These are phyloP conservation scores for Pachypanchax playfairii DNA, from an alignment of 2,113 vertebrate species.

Conservation along the genomic window DNA sequence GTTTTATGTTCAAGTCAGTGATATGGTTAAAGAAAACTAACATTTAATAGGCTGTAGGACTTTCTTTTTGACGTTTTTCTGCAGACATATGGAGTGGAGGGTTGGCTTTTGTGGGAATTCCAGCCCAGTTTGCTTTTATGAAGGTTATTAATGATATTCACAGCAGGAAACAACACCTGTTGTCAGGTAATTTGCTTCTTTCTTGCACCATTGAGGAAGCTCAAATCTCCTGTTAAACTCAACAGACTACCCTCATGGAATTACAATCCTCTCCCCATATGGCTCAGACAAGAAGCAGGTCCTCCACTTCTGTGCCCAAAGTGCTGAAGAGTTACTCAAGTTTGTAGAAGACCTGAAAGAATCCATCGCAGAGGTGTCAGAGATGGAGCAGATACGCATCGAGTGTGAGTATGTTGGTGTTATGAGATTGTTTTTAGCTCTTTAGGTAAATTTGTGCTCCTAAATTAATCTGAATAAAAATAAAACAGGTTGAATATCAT, in stretches of 20 bases:
- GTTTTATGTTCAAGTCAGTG: not conserved
- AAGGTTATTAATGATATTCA: slow-evolving; percentile 4
- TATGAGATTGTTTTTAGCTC: not conserved
- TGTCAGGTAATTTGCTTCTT: not conserved
- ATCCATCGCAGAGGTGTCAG: slow-evolving; percentile 94
- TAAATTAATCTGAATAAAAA: no score
- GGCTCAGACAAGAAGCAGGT: slow-evolving; percentile 97
- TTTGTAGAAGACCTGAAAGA: slow-evolving; percentile 98
- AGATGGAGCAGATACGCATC: slow-evolving; percentile 98
- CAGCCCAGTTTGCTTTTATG: not conserved
- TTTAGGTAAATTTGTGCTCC: no score
- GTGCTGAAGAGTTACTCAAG: slow-evolving; percentile 95
- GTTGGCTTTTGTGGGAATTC: not conserved
- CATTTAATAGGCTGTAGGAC: not conserved
- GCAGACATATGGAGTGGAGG: not conserved
- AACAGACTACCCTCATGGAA: slow-evolving; percentile 96
- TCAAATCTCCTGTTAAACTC: slow-evolving; percentile 1
- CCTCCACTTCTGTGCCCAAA: slow-evolving; percentile 94
- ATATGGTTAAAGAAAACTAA: not conserved
- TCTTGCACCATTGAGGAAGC: not conserved
- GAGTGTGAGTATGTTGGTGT: slow-evolving; percentile 86
- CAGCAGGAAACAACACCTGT: not conserved
- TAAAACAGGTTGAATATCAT: no score
- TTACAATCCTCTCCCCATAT: slow-evolving; percentile 92
- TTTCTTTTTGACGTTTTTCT: not conserved